Evolutionary conservation across 2,113 vertebrate species (phyloP), one percentile per base, ranked within the genome.

Genomic region (Tinamus guttatus): DNA sequence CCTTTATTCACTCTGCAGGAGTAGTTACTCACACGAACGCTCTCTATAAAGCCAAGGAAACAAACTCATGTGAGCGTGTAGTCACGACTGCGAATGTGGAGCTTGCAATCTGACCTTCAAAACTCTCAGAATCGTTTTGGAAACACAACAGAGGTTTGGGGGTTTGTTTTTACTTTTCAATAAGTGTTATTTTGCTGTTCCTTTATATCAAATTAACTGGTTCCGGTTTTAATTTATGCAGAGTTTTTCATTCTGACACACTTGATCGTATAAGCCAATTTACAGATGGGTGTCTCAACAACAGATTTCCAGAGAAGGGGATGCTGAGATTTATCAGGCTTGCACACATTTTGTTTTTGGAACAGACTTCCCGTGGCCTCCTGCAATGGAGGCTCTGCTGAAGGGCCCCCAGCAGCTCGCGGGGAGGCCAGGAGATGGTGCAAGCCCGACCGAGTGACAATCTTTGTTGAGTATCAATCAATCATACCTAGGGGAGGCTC

Each of bases 1-100:
- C 85, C 87, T 95, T 95, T 91, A 96, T 95, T 95, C 94, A 71
- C 94, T 88, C 87, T 90, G 87, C 79, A 2, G 89, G 95, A 90
- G 68, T 11, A 89, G 71, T 91, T 94, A 95, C 83, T 95, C 93
- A 97, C 13, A 0, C 4, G 2, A 94, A 93, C 56, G 91, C 54
- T 40, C 71, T 64, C 93, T 62, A 71, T 84, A 88, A 96, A 91
- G 68, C 75, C 90, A 93, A 79, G 45, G 68, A 94, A 96, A 87
- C 60, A 90, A 90, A 75, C 22, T 80, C 87, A 93, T 7, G 9
- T 83, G 89, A 95, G 91, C 87, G 43, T 74, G 87, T 68, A 89
- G 89, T 88, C 90, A 89, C 5, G 2, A 59, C 70, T 92, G 92
- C 59, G 83, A 96, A 76, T 75, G 59, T 27, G 52, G 77, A 86